These are phyloP conservation scores for Apis laboriosa DNA, from an alignment of 1,140 invertebrate species.

Conservation along the genomic window DNA sequence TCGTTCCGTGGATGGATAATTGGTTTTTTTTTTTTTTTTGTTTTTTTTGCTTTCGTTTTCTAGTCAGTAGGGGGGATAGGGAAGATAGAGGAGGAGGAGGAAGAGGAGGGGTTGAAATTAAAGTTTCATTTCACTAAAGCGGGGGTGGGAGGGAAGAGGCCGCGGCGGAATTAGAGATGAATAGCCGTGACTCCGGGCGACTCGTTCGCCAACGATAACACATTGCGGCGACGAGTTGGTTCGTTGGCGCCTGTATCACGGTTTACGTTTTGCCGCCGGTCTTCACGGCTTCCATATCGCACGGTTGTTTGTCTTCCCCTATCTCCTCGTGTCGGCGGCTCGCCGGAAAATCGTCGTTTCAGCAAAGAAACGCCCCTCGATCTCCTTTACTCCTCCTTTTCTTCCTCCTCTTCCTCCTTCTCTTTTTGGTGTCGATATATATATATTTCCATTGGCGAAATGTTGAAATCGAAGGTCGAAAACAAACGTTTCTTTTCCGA, in stretches of 20 bases:
- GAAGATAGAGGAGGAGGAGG: too few species aligned
- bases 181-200: constrained; percentile 58
- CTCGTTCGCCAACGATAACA: constrained; percentile 65
- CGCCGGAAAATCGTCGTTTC: constrained; percentile 47
- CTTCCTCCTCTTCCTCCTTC: neutral
- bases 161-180: constrained; percentile 60
- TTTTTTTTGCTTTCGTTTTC: too few species aligned
- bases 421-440: too few species aligned
- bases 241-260: constrained; percentile 65
- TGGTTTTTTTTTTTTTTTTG: constrained; percentile 43
- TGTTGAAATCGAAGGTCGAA: too few species aligned
- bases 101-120: constrained; percentile 42
- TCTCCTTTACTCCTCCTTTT: too few species aligned
- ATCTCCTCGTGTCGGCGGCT: constrained; percentile 17
- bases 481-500: neutral
- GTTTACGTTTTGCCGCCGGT: constrained; percentile 62
- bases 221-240: constrained; percentile 64
- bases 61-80: too few species aligned
- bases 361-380: neutral
- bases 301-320: constrained; percentile 59
- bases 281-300: constrained; percentile 60
- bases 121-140: constrained; percentile 65
- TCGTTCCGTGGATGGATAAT: constrained; percentile 38
- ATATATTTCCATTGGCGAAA: too few species aligned
- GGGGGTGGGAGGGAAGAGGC: neutral